Conservation (phyloP, 2,113 vertebrate genomes). For the Alligator sinensis region DNA sequence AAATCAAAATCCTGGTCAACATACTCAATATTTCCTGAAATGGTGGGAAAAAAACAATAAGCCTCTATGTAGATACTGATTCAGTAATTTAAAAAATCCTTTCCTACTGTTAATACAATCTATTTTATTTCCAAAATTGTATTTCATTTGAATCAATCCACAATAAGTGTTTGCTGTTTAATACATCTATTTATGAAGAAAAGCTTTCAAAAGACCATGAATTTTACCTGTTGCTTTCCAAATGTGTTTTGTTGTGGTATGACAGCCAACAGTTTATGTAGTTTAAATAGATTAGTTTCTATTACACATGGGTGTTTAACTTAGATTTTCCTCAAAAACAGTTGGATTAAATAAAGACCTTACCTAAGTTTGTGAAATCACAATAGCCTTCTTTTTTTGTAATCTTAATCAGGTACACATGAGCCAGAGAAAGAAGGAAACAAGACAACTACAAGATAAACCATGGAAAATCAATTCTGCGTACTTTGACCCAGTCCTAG, state of each 20-base stretch:
- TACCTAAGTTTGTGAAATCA: not conserved
- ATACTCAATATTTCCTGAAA: not conserved
- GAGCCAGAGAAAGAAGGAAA: not conserved
- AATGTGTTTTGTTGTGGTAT: no score
- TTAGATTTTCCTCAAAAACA: not conserved
- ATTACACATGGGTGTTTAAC: not conserved
- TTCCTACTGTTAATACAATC: not conserved
- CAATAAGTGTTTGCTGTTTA: not conserved
- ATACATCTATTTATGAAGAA: no score
- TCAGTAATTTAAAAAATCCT: not conserved
- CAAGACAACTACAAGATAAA: not conserved
- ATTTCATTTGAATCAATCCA: not conserved
- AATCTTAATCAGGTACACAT: not conserved
- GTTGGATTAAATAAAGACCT: not conserved
- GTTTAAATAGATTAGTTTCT: not conserved
- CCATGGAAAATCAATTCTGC: not conserved
- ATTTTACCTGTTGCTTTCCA: no score
- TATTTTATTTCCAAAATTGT: not conserved
- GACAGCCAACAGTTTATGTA: not conserved
- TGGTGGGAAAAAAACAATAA: not conserved
- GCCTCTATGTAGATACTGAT: not conserved
- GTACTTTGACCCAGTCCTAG: not conserved
- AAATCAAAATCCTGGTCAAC: not conserved
- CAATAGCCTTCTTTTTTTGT: not conserved
- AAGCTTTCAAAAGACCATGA: no score